Evolutionary conservation across 2,888 invertebrate genomes (phyloP), one percentile per base, ranked within the genome.

Genomic region (Tetranychus truncatus): DNA sequence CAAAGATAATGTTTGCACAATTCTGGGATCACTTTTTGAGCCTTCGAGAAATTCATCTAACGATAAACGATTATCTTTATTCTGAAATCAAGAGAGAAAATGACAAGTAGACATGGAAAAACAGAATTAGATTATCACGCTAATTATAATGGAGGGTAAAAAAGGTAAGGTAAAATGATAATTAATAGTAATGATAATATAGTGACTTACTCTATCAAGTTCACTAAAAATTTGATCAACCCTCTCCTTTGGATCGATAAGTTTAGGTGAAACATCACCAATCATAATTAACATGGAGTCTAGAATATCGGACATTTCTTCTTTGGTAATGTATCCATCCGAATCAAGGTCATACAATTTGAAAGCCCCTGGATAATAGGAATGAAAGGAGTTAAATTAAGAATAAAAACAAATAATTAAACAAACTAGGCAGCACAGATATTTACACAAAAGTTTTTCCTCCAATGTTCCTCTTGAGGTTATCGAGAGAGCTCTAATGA

Each of bases 391-490:
- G 9, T 5, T 5, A 3, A 67, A 67, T 67, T 67, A n/a, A 9
- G n/a, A 67, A 18, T 2, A 67, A 67, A 67, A 21, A 18, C 67
- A n/a, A n/a, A 18, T n/a, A 67, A 21, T 11, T 18, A n/a, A 67
- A 67, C 8, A n/a, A 20, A 67, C 11, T 18, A 21, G n/a, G 8
- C 18, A 21, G 3, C 9, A 55, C 9, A 2, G 15, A 15, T 55
- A 15, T 91, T 90, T 86, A 96, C 96, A 97, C 83, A 95, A 95
- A 81, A 97, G 86, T 85, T 97, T 97, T 84, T 97, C 96, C 82
- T 97, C 96, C 81, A 97, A 87, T 83, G 95, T 95, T 79, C 96
- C 96, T 82, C 96, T 87, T 83, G 95, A 95, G 88, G 96, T 97
- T 82, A 97, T 93, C 80, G 95, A 96, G 79, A 97, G 86, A 77